Base-by-base conservation (phyloP, 23 tunicate genomes). In the Halocynthia roretzi region DNA sequence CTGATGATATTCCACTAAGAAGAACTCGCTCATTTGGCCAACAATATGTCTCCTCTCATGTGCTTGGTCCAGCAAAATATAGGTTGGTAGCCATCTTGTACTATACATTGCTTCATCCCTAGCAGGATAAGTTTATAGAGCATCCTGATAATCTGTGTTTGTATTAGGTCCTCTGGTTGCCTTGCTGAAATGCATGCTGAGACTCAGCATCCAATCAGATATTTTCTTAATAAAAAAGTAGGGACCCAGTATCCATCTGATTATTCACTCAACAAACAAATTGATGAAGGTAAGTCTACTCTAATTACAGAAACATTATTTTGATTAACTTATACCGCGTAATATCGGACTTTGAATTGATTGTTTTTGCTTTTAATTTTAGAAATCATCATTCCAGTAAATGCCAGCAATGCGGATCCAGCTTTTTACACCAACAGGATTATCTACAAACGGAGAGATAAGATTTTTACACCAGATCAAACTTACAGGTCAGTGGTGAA, bases 231-330 rank as follows among this genome's bases (percentile, higher is more conserved):
- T 20, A 20, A 40, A 48, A 65, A 65, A 65, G 70, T 48, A 20
- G 70, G 70, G 9, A 65, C 70, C 9, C 70, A 65, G 19, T 65
- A 20, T 65, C 70, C 70, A 10, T 65, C 70, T 10, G 70, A 65
- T 0, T 48, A 65, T 65, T 40, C 31, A 20, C 70, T 65, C 10
- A 20, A 48, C 63, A 58, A 58, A 58, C 63, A 15, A 58, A n/a
- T 15, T 58, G 17, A 58, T 58, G 17, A 31, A 31, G 44, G 44
- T 31, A 0, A 31, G 44, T 31, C 44, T 31, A 31, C 44, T 31
- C 44, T 4, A 31, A 31, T 31, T 31, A 4, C 44, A 31, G 44
- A 31, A 31, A 4, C 44, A 31, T 31, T 31, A 31, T 31, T 31
- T 31, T 0, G 44, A 31, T 31, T 4, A 31, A 31, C 44, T 31